Conservation (phyloP, 2,888 invertebrate species). For the Stratiomys singularior region DNA sequence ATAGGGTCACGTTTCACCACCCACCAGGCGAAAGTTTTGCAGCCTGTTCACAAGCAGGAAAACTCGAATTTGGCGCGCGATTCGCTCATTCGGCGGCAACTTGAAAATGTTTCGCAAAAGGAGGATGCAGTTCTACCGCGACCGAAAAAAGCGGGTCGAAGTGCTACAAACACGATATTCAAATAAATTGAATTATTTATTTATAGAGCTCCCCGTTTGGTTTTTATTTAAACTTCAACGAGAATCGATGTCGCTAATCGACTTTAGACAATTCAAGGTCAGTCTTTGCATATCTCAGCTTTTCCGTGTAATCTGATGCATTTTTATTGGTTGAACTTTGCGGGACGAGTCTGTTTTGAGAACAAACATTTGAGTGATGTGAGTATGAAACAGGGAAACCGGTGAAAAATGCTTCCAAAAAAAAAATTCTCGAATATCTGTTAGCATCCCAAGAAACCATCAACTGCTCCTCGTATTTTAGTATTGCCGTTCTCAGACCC, state of each 20-base stretch:
- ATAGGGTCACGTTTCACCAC: constrained; percentile 20
- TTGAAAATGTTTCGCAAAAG: not conserved
- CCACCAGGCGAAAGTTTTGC: not conserved
- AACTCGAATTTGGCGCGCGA: constrained; percentile 23
- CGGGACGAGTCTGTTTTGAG: too few species aligned
- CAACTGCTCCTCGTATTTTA: too few species aligned
- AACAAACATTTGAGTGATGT: too few species aligned
- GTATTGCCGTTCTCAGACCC: too few species aligned
- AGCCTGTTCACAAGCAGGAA: not conserved
- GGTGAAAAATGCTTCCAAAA: too few species aligned
- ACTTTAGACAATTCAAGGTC: constrained; percentile 18
- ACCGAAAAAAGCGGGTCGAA: not conserved
- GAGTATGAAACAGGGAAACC: too few species aligned
- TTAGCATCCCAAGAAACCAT: too few species aligned
- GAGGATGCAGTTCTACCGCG: not conserved
- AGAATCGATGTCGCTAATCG: constrained; percentile 11
- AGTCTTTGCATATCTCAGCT: not conserved
- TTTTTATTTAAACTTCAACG: not conserved
- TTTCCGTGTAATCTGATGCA: not conserved
- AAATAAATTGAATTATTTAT: not conserved
- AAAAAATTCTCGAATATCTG: too few species aligned
- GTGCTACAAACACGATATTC: not conserved
- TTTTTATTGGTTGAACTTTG: too few species aligned
- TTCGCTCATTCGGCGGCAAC: not conserved
- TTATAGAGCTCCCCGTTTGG: not conserved